Percentiles rank a stretch among this genome's conserved stretches.
Evolutionary conservation across 2,888 invertebrate species (phyloP).

Genomic region (Hartigia nigra): DNA sequence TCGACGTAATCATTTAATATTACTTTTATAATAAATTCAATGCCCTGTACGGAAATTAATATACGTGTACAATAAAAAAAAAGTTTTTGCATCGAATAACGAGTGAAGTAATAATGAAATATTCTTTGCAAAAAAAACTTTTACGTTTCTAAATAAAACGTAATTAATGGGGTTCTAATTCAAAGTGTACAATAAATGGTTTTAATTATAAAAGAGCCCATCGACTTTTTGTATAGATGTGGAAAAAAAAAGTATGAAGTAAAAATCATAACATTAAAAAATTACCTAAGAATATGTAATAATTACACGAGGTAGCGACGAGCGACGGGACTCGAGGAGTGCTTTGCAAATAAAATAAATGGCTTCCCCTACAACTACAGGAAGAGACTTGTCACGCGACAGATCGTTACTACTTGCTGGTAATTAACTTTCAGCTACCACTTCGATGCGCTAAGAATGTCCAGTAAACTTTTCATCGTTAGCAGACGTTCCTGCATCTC

Average conservation of each 20-base stretch:
- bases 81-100: not conserved
- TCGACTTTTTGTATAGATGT: not conserved
- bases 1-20: no score
- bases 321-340: not conserved
- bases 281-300: not conserved
- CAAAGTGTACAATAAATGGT: not conserved
- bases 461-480: not conserved
- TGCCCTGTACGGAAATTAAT: not conserved
- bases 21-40: not conserved
- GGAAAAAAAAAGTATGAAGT: not conserved
- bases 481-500: not conserved
- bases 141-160: not conserved
- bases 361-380: not conserved
- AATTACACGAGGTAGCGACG: not conserved
- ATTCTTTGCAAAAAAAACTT: not conserved
- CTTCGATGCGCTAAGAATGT: not conserved
- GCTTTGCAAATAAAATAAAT: not conserved
- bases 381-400: constrained; percentile 5
- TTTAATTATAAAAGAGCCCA: not conserved
- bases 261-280: not conserved
- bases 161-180: not conserved
- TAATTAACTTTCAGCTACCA: constrained; percentile 2
- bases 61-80: not conserved
- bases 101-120: not conserved
- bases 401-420: not conserved